A percentile compares a stretch with the other conserved stretches of the same genome.
Evolutionary conservation across 2,888 invertebrate species (phyloP).

Genomic region (Aphidoletes aphidimyza): DNA sequence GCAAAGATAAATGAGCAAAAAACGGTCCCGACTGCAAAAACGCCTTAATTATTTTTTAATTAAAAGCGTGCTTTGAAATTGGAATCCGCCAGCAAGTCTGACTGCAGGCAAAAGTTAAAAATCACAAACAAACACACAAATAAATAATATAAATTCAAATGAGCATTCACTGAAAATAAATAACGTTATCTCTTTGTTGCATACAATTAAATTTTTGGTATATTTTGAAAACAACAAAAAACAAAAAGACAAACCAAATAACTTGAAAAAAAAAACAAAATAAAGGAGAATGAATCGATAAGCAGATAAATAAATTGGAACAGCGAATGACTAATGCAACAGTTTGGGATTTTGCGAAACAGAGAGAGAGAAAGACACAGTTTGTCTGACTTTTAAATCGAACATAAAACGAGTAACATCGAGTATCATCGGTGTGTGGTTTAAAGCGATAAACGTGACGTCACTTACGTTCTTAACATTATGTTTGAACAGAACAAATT

Average conservation of each 20-base stretch:
- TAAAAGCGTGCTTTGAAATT: not conserved
- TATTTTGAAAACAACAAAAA: no score
- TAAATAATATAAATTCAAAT: constrained; percentile 27
- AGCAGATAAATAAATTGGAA: no score
- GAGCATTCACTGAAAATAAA: not conserved
- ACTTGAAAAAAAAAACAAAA: no score
- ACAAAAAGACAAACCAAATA: no score
- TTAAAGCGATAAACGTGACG: not conserved
- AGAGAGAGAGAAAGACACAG: not conserved
- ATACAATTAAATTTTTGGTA: not conserved
- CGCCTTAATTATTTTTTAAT: constrained; percentile 34
- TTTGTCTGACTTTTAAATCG: not conserved
- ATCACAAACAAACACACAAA: not conserved
- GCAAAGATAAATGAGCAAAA: constrained; percentile 18
- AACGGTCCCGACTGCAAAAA: not conserved
- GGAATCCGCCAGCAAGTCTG: not conserved
- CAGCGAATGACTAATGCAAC: no score
- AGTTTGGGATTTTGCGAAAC: not conserved
- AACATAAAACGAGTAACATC: not conserved
- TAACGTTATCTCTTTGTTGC: not conserved
- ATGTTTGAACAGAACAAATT: constrained; percentile 88
- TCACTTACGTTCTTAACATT: constrained; percentile 85
- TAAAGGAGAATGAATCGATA: no score
- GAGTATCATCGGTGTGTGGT: not conserved
- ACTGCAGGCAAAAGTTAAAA: not conserved